A percentile compares a stretch with the other conserved stretches of the same genome.
Conservation (phyloP, 2,113 vertebrate species). For the Cyphomyrus discorhynchus region DNA sequence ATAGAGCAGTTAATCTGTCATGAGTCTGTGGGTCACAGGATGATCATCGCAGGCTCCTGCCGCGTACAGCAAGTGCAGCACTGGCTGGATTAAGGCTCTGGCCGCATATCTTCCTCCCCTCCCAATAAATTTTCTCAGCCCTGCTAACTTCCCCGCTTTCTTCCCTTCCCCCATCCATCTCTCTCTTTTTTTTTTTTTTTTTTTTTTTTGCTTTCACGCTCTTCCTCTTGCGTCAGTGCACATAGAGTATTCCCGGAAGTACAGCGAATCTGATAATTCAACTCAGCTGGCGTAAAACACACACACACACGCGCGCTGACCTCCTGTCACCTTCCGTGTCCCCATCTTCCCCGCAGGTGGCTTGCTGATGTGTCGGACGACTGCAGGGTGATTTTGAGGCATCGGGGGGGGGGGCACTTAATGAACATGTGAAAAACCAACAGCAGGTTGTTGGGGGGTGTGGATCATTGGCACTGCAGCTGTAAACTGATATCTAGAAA, state of each 20-base stretch:
- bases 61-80: slow-evolving; percentile 35
- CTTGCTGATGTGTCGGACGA: background rate
- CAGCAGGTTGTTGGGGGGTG: background rate
- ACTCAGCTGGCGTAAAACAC: slow-evolving; percentile 37
- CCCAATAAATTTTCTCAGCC: slow-evolving; percentile 52
- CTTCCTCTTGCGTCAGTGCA: slow-evolving; percentile 24
- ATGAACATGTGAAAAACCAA: background rate
- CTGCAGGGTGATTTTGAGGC: slow-evolving; percentile 1
- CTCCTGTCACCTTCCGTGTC: slow-evolving; percentile 58
- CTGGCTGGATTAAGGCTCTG: slow-evolving; percentile 38
- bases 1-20: background rate
- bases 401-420: background rate
- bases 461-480: background rate
- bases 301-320: background rate
- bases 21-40: background rate
- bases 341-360: slow-evolving; percentile 30
- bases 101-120: slow-evolving; percentile 39
- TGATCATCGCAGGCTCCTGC: background rate
- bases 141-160: slow-evolving; percentile 27
- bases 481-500: background rate
- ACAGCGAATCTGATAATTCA: slow-evolving; percentile 64
- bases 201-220: slow-evolving; percentile 2
- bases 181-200: background rate
- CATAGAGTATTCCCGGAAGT: slow-evolving; percentile 25
- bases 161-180: background rate